phyloP scores from a whole-genome alignment of 2,888 invertebrate genomes.

The Plusia festucae region DNA sequence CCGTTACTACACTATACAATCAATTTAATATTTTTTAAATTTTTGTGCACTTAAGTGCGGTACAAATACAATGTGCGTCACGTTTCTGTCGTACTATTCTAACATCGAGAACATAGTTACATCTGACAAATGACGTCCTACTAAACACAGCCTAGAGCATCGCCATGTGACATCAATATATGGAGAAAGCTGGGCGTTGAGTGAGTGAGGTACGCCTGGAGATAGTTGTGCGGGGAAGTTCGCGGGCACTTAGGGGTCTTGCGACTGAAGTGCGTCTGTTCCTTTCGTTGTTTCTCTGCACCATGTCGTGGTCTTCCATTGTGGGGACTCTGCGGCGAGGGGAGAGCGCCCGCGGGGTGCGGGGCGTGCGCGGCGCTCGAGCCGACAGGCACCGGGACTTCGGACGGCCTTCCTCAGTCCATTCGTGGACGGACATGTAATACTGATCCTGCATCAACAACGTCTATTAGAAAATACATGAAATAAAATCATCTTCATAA shows the following conservation, averaged over 20 bases:
- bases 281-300: slow-evolving; percentile 75
- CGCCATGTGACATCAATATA: slow-evolving; percentile 69
- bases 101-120: slow-evolving; percentile 11
- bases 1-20: slow-evolving; percentile 1
- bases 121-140: slow-evolving; percentile 24
- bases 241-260: slow-evolving; percentile 78
- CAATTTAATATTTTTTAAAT: background rate
- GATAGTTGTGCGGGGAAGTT: slow-evolving; percentile 72
- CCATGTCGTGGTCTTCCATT: slow-evolving; percentile 68
- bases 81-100: slow-evolving; percentile 6
- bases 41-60: slow-evolving; percentile 22
- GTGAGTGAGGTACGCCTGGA: slow-evolving; percentile 78
- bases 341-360: slow-evolving; percentile 71
- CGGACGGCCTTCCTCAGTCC: slow-evolving; percentile 78
- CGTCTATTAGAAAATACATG: slow-evolving; percentile 11
- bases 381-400: slow-evolving; percentile 81
- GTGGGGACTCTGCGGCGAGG: slow-evolving; percentile 68
- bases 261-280: slow-evolving; percentile 75
- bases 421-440: slow-evolving; percentile 78
- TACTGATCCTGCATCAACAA: slow-evolving; percentile 74
- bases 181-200: slow-evolving; percentile 83
- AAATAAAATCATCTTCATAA: background rate
- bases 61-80: slow-evolving; percentile 10
- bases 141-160: slow-evolving; percentile 48
- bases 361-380: slow-evolving; percentile 74